A percentile compares a stretch with the other conserved stretches of the same genome.
Conservation (phyloP, 2,888 invertebrate species). For the Caradrina kadenii region DNA sequence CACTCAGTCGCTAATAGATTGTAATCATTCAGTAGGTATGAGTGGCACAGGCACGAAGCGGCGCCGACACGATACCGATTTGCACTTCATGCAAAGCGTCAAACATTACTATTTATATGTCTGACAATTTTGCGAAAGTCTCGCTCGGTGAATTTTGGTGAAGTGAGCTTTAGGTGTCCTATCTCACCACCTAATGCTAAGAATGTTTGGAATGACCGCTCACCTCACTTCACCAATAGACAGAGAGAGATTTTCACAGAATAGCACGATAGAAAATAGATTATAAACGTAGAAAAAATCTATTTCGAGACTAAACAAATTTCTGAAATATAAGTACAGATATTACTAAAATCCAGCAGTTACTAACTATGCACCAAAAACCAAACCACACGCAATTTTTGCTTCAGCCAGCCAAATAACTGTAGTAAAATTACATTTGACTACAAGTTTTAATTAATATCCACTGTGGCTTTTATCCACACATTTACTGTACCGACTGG, state of each 20-base stretch:
- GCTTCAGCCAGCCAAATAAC: not conserved
- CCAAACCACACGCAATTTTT: conserved; percentile 3
- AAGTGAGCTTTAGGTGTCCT: not conserved
- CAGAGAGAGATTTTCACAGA: not conserved
- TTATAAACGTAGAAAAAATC: not conserved
- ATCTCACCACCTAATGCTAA: no score
- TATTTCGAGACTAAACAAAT: not conserved
- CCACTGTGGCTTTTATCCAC: conserved; percentile 18
- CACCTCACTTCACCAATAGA: not conserved
- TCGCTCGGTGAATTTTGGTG: not conserved
- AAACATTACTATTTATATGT: not conserved
- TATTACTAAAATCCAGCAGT: not conserved
- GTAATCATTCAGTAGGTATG: conserved; percentile 2
- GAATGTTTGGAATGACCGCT: no score
- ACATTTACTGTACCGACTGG: conserved; percentile 1
- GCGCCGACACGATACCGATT: not conserved
- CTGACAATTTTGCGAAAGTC: no score
- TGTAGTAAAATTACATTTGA: not conserved
- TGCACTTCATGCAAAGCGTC: not conserved
- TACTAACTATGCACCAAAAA: not conserved
- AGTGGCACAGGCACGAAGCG: conserved; percentile 1
- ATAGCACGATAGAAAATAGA: not conserved
- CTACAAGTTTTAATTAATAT: conserved; percentile 38
- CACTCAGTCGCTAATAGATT: not conserved
- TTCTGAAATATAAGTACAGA: not conserved